phyloP scores from a whole-genome alignment of 2,797 vertebrate genomes.

The Danionella dracula region DNA sequence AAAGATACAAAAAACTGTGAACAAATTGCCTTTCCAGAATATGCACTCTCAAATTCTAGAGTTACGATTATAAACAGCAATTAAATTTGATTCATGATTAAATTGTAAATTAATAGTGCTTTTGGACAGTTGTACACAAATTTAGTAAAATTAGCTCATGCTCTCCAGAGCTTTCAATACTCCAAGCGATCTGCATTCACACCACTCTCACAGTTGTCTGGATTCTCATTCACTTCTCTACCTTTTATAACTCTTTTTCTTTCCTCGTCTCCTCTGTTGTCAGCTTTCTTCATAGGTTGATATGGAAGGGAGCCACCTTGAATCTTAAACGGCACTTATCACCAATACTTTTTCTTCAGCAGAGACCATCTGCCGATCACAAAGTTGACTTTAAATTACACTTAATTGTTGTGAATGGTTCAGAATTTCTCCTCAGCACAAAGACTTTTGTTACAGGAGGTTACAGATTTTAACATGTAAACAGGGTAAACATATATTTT shows the following conservation, averaged over 20 bases:
- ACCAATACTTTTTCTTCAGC: constrained; percentile 38
- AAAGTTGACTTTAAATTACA: constrained; percentile 55
- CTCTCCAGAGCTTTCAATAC: neutral
- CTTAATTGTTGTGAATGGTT: constrained; percentile 59
- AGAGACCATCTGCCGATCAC: constrained; percentile 45
- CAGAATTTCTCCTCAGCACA: constrained; percentile 56
- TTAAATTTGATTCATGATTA: too few species aligned
- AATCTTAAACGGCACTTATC: constrained; percentile 46
- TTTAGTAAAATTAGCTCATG: neutral
- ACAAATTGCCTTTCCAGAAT: too few species aligned
- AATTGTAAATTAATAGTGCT: too few species aligned
- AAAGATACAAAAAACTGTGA: too few species aligned
- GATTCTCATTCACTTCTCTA: neutral
- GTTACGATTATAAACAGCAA: too few species aligned
- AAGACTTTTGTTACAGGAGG: constrained; percentile 55
- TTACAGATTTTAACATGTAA: too few species aligned
- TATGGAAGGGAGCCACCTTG: constrained; percentile 13
- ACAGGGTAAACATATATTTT: too few species aligned
- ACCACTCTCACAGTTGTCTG: constrained; percentile 5
- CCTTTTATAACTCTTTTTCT: constrained; percentile 11
- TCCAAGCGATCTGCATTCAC: constrained; percentile 2
- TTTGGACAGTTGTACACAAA: neutral
- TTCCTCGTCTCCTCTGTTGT: constrained; percentile 27
- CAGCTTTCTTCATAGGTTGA: constrained; percentile 37
- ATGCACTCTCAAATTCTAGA: too few species aligned